Conservation (phyloP, 1,140 invertebrate species). For the Musca vetustissima region DNA sequence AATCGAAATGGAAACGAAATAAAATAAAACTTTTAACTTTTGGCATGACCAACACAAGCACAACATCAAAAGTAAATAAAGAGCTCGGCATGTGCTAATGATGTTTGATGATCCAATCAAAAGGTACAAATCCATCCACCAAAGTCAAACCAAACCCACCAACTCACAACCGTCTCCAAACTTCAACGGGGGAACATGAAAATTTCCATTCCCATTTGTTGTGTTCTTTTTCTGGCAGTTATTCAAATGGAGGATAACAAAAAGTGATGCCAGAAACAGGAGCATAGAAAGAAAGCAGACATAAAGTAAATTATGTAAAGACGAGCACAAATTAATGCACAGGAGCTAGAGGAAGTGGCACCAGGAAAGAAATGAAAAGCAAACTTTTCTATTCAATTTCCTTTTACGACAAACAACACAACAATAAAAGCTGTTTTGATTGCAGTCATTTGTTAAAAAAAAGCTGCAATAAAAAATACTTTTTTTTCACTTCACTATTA, state of each 20-base stretch:
- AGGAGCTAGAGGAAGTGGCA: neutral
- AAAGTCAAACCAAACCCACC: no score
- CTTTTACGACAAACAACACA: neutral
- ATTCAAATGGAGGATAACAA: slow-evolving; percentile 12
- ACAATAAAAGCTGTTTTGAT: slow-evolving; percentile 20
- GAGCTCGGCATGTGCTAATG: slow-evolving; percentile 11
- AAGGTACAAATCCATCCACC: slow-evolving; percentile 2
- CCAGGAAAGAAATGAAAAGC: no score
- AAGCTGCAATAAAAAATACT: slow-evolving; percentile 15
- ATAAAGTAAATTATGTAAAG: slow-evolving; percentile 15
- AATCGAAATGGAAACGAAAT: no score
- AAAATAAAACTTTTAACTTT: no score
- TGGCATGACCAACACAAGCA: no score
- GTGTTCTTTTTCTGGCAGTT: slow-evolving; percentile 6
- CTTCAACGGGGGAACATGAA: neutral
- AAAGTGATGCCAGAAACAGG: slow-evolving; percentile 5
- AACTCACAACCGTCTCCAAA: no score
- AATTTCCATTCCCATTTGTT: neutral
- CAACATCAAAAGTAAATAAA: slow-evolving; percentile 2
- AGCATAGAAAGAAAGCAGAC: slow-evolving; percentile 1
- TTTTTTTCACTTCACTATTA: slow-evolving; percentile 12
- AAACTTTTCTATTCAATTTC: no score
- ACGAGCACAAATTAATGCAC: slow-evolving; percentile 27
- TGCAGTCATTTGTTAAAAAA: slow-evolving; percentile 23
- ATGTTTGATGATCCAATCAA: slow-evolving; percentile 8